phyloP scores from a whole-genome alignment of 2,113 vertebrate genomes.

The Myanophis thanlyinensis region DNA sequence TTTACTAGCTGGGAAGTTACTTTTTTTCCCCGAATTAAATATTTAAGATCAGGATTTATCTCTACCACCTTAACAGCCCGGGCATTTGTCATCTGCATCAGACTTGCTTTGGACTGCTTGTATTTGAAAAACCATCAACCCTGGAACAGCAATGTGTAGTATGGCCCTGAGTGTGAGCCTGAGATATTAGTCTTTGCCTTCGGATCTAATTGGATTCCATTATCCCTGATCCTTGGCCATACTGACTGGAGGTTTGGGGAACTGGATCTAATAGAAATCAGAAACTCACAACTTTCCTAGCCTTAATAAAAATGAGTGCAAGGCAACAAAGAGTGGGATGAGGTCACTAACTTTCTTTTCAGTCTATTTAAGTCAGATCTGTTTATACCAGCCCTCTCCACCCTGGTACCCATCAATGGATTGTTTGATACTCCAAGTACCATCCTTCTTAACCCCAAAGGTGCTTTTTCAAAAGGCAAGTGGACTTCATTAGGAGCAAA shows the following conservation, averaged over 20 bases:
- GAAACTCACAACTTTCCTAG: background rate
- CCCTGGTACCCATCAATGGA: background rate
- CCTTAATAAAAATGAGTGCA: too few species aligned
- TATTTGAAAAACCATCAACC: background rate
- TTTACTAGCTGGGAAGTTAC: conserved; percentile 18
- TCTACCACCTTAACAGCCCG: conserved; percentile 15
- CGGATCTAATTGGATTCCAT: background rate
- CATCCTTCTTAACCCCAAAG: background rate
- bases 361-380: background rate
- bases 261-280: background rate
- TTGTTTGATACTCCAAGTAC: background rate
- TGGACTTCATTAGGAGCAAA: too few species aligned
- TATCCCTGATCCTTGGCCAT: background rate
- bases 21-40: conserved; percentile 28
- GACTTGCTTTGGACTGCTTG: background rate
- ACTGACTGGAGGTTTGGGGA: background rate
- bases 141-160: background rate
- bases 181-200: background rate
- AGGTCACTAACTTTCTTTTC: background rate
- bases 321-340: background rate
- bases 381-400: background rate
- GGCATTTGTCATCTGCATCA: background rate
- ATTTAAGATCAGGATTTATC: conserved; percentile 57
- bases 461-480: too few species aligned
- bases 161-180: background rate